Percentiles rank a stretch among this genome's conserved stretches.
Conservation (phyloP, 2,797 vertebrate genomes). For the Chlorospingus flavigularis region DNA sequence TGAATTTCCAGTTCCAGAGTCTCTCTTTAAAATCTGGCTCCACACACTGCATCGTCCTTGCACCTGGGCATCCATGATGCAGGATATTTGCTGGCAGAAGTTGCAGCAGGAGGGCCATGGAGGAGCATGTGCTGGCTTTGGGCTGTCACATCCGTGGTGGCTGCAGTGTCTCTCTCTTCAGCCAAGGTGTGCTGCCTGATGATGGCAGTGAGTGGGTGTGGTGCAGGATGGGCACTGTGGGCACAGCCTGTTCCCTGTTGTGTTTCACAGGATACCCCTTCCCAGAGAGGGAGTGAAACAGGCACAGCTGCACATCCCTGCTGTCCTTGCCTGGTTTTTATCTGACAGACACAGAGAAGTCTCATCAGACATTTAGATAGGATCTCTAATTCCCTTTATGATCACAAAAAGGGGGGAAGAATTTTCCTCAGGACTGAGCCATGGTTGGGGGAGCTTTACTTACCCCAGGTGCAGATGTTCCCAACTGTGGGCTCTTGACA, state of each 20-base stretch:
- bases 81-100: background rate
- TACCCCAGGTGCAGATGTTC: background rate
- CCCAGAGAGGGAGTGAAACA: rapidly evolving
- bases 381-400: background rate
- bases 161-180: background rate
- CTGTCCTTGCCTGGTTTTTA: background rate
- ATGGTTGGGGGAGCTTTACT: background rate
- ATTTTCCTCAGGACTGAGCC: background rate
- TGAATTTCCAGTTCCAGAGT: background rate
- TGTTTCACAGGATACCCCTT: background rate
- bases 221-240: rapidly evolving
- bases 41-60: background rate
- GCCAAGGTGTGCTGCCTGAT: background rate
- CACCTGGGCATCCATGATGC: rapidly evolving
- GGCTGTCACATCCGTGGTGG: no score
- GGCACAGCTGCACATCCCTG: background rate
- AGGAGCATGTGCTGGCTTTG: background rate
- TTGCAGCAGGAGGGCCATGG: background rate
- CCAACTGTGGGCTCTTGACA: background rate
- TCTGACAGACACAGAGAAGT: background rate
- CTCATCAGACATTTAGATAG: background rate
- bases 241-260: background rate
- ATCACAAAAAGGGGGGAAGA: background rate
- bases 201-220: background rate
- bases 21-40: background rate